Evolutionary conservation across 2,888 invertebrate species (phyloP).

Genomic region (Cristatella mucedo): DNA sequence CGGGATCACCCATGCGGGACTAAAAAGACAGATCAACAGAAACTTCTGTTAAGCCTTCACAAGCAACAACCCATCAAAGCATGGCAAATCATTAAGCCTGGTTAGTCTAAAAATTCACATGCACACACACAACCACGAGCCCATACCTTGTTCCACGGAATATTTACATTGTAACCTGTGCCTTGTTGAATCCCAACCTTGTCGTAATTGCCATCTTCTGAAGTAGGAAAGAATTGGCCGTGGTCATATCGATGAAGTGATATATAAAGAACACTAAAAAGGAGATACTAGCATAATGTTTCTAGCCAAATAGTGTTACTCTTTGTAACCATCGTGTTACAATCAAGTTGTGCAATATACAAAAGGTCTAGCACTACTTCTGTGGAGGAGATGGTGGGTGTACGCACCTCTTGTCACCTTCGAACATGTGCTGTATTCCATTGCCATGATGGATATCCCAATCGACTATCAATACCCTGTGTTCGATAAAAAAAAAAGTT

Average conservation of each 20-base stretch:
- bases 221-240: conserved; percentile 67
- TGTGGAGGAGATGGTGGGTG: no score
- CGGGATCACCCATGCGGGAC: conserved; percentile 67
- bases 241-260: conserved; percentile 81
- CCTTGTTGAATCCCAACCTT: conserved; percentile 49
- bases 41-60: no score
- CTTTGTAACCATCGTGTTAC: no score
- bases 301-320: no score
- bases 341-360: no score
- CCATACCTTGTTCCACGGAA: conserved; percentile 57
- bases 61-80: no score
- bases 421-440: conserved; percentile 71
- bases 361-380: no score
- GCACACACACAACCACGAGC: no score
- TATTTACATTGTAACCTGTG: conserved; percentile 64
- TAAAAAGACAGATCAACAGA: no score
- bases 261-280: conserved; percentile 57
- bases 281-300: no score
- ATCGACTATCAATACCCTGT: conserved; percentile 60
- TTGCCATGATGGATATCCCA: conserved; percentile 92
- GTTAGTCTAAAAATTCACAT: neutral
- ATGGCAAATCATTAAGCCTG: neutral
- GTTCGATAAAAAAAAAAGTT: no score
- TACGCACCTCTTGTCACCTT: conserved; percentile 48
- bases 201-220: conserved; percentile 46